Evolutionary conservation across 2,888 invertebrate species (phyloP), one percentile per base, ranked within the genome.

Genomic region (Macrosiphum euphorbiae): DNA sequence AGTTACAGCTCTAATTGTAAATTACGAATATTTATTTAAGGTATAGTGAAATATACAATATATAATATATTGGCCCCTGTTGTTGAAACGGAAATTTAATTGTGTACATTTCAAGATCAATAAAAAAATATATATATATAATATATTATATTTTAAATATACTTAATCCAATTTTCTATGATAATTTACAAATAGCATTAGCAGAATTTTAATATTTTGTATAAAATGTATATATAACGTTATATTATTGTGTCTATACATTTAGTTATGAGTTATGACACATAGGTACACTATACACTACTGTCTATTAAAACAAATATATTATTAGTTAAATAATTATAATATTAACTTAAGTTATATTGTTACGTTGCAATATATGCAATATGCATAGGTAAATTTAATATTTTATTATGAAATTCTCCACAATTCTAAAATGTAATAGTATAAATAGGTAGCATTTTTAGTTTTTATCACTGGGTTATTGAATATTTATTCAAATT

Each of bases 1-100:
- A 91, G 97, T 98, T 41, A 97, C 98, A 95, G 97, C 97, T 94
- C 96, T 98, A 96, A 97, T 98, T 94, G 97, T 98, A 95, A 97
- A 97, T 95, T 97, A 97, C 95, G 96, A 97, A 95, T 96, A 97
- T 94, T 96, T 99, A 94, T 98, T 97, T 95, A 97, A 97, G 96
- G 97, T 96, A 94, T 94, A 95, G 13, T 52, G 35, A 78, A 89
- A 90, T 67, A 44, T 28, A 5, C 35, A 85, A 35, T 35, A 20
- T 84, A 41, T 84, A n/a, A n/a, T n/a, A n/a, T n/a, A n/a, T n/a
- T n/a, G n/a, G n/a, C n/a, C n/a, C n/a, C n/a, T n/a, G n/a, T n/a
- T n/a, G n/a, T n/a, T n/a, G n/a, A n/a, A n/a, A n/a, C n/a, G n/a
- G n/a, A n/a, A n/a, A n/a, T n/a, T n/a, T n/a, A n/a, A n/a, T n/a